These are phyloP conservation scores for Bufo bufo DNA, from an alignment of 2,113 vertebrate species.

Conservation along the genomic window DNA sequence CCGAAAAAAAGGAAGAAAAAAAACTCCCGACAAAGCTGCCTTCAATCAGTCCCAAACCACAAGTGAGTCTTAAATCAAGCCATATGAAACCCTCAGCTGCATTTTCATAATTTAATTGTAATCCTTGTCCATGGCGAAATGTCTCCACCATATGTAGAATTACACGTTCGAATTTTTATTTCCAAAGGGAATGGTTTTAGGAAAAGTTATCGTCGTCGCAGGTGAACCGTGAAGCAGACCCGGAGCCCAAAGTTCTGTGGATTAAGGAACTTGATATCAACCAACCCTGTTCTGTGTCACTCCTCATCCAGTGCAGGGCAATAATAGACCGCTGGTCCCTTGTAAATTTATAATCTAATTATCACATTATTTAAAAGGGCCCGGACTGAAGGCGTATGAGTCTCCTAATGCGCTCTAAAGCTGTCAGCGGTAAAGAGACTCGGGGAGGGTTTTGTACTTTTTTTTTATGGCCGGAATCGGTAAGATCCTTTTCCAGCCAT, in stretches of 20 bases:
- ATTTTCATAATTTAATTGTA: conserved; percentile 43
- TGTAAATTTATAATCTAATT: conserved; percentile 31
- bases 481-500: conserved; percentile 13
- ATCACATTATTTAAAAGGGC: conserved; percentile 13
- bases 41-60: conserved; percentile 48
- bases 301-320: not conserved
- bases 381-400: not conserved
- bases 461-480: not conserved
- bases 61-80: conserved; percentile 49
- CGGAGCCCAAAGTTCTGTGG: not conserved
- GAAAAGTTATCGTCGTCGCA: conserved; percentile 23
- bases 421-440: not conserved
- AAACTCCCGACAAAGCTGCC: conserved; percentile 5
- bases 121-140: conserved; percentile 36
- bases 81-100: conserved; percentile 27
- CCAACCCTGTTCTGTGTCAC: conserved; percentile 2
- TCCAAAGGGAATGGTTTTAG: conserved; percentile 37
- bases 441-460: not conserved
- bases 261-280: conserved; percentile 32
- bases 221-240: conserved; percentile 2
- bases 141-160: conserved; percentile 46
- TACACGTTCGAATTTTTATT: conserved; percentile 29
- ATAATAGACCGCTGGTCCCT: conserved; percentile 5
- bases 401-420: conserved; percentile 10
- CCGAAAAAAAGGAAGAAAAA: not conserved